These are phyloP conservation scores for Dynastes maya DNA, from an alignment of 2,888 invertebrate genomes.

Conservation along the genomic window DNA sequence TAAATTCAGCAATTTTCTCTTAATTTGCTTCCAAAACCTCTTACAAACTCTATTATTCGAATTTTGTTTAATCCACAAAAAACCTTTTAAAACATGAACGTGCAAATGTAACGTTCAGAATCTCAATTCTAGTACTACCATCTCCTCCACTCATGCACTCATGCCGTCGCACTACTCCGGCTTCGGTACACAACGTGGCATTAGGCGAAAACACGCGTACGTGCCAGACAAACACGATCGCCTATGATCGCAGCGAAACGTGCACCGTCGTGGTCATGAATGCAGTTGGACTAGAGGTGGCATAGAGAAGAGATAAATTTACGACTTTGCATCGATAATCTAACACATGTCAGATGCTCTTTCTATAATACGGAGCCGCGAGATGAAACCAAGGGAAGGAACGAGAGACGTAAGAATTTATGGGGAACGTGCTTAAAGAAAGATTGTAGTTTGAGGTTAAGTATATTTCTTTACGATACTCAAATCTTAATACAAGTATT, in stretches of 20 bases:
- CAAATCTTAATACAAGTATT: too few species aligned
- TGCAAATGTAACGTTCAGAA: background rate
- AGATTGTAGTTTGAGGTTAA: too few species aligned
- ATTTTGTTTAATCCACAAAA: background rate
- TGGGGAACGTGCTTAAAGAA: background rate
- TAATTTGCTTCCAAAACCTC: too few species aligned
- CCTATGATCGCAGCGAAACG: conserved; percentile 16
- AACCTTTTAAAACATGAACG: background rate
- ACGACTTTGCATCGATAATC: conserved; percentile 27
- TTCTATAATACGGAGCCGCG: background rate
- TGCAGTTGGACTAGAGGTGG: conserved; percentile 27
- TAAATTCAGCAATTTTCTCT: background rate
- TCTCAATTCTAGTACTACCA: background rate
- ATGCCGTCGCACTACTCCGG: background rate
- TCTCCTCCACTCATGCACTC: background rate
- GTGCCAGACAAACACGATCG: conserved; percentile 14
- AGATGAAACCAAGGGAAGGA: background rate
- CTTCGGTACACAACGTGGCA: background rate
- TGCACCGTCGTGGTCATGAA: conserved; percentile 13
- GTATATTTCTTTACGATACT: too few species aligned
- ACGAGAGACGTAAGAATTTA: background rate
- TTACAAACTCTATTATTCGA: too few species aligned
- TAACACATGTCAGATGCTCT: conserved; percentile 29
- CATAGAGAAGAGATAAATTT: conserved; percentile 24
- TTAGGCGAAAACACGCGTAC: background rate